Percentiles rank a stretch among this genome's conserved stretches.
Conservation (phyloP, 2,113 vertebrate species). For the Paramisgurnus dabryanus region DNA sequence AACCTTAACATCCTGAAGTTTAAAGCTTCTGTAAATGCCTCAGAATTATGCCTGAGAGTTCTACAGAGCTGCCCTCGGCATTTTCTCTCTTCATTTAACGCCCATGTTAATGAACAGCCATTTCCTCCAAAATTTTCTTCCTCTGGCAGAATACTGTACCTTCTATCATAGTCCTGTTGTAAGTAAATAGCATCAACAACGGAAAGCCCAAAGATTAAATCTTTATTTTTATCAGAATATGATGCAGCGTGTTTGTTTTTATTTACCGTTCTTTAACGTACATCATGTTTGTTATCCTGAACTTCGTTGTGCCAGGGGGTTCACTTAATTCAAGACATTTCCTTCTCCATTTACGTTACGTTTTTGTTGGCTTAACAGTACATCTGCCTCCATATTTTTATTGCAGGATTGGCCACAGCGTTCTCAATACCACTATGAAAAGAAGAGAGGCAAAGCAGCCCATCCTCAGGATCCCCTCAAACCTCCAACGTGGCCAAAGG, state of each 20-base stretch:
- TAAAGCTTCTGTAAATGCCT: constrained; percentile 11
- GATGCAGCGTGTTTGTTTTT: not conserved
- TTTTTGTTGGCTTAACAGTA: not conserved
- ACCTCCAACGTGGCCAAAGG: constrained; percentile 37
- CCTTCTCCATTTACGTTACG: not conserved
- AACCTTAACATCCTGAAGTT: constrained; percentile 28
- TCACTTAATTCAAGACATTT: not conserved
- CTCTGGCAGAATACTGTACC: constrained; percentile 45
- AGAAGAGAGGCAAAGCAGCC: constrained; percentile 53
- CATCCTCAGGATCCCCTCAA: constrained; percentile 61
- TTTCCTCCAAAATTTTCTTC: constrained; percentile 62
- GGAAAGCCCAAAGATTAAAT: not conserved
- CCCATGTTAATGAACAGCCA: constrained; percentile 64
- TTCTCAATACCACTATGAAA: constrained; percentile 59
- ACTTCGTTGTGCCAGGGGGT: not conserved
- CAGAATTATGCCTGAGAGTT: constrained; percentile 4
- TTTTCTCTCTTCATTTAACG: constrained; percentile 59
- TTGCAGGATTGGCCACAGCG: constrained; percentile 54
- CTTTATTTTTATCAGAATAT: not conserved
- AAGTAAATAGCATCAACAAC: constrained; percentile 7
- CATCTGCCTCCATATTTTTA: not conserved
- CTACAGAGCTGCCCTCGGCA: constrained; percentile 1
- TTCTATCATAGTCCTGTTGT: constrained; percentile 36
- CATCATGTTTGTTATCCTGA: not conserved
- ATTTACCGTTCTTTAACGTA: not conserved